Evolutionary conservation across 2,888 invertebrate species (phyloP), one percentile per base, ranked within the genome.

Genomic region (Thymelicus sylvestris): DNA sequence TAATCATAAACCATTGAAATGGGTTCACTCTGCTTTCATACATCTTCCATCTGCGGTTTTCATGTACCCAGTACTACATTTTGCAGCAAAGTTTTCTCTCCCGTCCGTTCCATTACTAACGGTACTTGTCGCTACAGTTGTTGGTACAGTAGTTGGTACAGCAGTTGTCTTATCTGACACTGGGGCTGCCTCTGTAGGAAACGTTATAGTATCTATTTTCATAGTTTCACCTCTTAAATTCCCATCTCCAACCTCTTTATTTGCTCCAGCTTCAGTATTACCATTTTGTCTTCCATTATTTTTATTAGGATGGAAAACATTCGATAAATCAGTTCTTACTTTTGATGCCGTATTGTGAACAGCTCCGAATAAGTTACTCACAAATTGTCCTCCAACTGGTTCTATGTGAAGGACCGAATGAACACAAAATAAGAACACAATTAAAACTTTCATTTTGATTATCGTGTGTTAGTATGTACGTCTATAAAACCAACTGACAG

Each of bases 11-110:
- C n/a, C 50, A 19, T n/a, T 52, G 6, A 1, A 52, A 15, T 52
- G 50, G 19, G 12, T 15, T 57, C 2, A 57, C 50, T 55, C 12
- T n/a, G 13, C 57, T 1, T 71, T 60, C 81, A 84, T 86, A 78
- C 92, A 92, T 79, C 89, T 86, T 73, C 91, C 91, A 74, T 92
- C 92, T 52, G 80, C 59, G 10, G 91, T 90, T 12, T 86, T 83
- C 73, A 79, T 69, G 74, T 75, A 91, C 1, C 92, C 92, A 24
- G 85, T 13, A 5, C 83, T 52, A 77, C 93, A 92, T 39, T 79
- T 82, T 44, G 78, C 92, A 6, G 70, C 19, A 68, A 92, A 88
- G 72, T 85, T 89, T 78, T 87, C 89, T 74, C 83, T 82, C 13
- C 87, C 89, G 8, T 86, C 78, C 6, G 78, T 77, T 24, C 64